A percentile compares a stretch with the other conserved stretches of the same genome.
Conservation (phyloP, 2,888 invertebrate genomes). For the Parelbella ahira region DNA sequence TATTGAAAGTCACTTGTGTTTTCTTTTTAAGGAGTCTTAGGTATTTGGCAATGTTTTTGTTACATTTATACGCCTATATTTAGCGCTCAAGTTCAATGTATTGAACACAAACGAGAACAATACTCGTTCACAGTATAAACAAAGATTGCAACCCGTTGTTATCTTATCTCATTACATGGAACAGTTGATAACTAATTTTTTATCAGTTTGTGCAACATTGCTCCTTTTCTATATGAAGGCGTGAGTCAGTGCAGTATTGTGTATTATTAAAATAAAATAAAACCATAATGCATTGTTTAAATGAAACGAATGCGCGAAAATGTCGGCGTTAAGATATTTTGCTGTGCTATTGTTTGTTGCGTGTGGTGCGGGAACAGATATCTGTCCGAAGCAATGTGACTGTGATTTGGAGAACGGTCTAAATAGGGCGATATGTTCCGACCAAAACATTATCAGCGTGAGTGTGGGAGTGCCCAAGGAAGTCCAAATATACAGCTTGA, state of each 20-base stretch:
- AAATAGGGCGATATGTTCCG: constrained; percentile 75
- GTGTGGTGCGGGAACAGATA: constrained; percentile 37
- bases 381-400: constrained; percentile 78
- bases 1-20: too few relatives aligned
- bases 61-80: too few relatives aligned
- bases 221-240: constrained; percentile 45
- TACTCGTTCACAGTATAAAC: too few relatives aligned
- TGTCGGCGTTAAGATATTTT: constrained; percentile 46
- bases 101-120: too few relatives aligned
- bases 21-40: too few relatives aligned
- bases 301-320: constrained; percentile 40
- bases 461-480: constrained; percentile 80
- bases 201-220: constrained; percentile 57
- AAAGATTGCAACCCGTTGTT: too few relatives aligned
- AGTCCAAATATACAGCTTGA: constrained; percentile 82
- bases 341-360: constrained; percentile 37
- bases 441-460: constrained; percentile 80
- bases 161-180: constrained; percentile 50
- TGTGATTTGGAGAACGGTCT: constrained; percentile 74
- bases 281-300: constrained; percentile 48
- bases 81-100: too few relatives aligned
- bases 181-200: constrained; percentile 51
- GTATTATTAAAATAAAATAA: constrained; percentile 33
- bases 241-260: constrained; percentile 40
- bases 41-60: too few relatives aligned